Evolutionary conservation across 2,113 vertebrate genomes (phyloP), one percentile per base, ranked within the genome.

Genomic region (Sterrhoptilus dennistouni): DNA sequence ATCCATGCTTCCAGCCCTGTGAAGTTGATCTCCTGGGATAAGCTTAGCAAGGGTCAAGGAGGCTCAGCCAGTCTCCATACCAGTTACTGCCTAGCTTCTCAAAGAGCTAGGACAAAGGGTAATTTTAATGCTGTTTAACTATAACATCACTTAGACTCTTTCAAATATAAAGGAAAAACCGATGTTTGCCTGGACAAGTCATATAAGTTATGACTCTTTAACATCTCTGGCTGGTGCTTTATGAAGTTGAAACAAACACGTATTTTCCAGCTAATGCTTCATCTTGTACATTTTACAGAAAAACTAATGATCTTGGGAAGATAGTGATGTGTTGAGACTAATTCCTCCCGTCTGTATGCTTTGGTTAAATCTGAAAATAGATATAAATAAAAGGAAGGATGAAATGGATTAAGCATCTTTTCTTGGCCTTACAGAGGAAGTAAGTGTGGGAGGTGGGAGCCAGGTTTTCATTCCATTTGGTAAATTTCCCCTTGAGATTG

Each of bases 351-450:
- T 72, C 45, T 77, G 54, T 47, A 74, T 53, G 38, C 56, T 86
- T 88, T 70, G 24, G 66, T 78, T 90, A 36, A 70, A 81, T 56
- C 52, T 89, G 90, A 90, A 96, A 92, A 92, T 74, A 90, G 63
- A 38, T 74, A 74, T 9, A 49, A 83, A 95, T 88, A 70, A 86
- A 94, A 95, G 22, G 83, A 89, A 94, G 45, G 71, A 81, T 83
- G 45, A 92, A 86, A 83, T 15, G 8, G 47, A 92, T 93, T 80
- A 83, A 29, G 42, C 25, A 59, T 54, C 12, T 85, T 90, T 42
- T 77, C 70, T 86, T 74, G 45, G 76, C 50, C 68, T 96, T 89
- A 47, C 50, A 77, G 45, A 21, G 31, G 54, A 95, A 90, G 45
- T 68, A 53, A 29, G 44, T 1, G 4, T 86, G 86, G 69, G 90